These are phyloP conservation scores for Coronaproctus castanopsis DNA, from an alignment of 2,888 invertebrate genomes.

Conservation along the genomic window DNA sequence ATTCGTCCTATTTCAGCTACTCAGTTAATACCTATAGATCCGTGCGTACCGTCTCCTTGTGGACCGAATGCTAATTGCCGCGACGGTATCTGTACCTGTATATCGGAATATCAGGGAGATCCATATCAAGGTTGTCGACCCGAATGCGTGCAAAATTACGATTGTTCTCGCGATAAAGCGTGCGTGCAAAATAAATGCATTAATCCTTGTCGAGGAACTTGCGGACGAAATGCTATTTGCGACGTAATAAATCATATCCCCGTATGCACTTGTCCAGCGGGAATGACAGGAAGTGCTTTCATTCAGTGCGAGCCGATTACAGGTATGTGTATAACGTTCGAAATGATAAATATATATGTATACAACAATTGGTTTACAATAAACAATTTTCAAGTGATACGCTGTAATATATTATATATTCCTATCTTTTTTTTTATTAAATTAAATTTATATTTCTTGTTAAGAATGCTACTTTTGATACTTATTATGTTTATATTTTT, in stretches of 20 bases:
- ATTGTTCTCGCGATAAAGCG: constrained; percentile 46
- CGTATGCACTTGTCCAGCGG: constrained; percentile 49
- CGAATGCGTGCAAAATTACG: constrained; percentile 50
- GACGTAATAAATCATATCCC: constrained; percentile 57
- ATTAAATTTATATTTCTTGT: too few species aligned
- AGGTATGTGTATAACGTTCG: too few species aligned
- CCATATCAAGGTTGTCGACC: constrained; percentile 49
- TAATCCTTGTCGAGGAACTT: constrained; percentile 53
- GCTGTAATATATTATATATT: too few species aligned
- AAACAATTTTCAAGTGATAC: too few species aligned
- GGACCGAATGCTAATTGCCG: constrained; percentile 48
- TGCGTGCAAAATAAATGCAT: constrained; percentile 47
- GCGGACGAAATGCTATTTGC: constrained; percentile 51
- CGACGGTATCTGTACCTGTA: constrained; percentile 39
- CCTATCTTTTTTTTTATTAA: too few species aligned
- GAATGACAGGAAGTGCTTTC: constrained; percentile 43
- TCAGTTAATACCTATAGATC: constrained; percentile 19
- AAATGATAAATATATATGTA: too few species aligned
- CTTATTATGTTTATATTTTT: too few species aligned
- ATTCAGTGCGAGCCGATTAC: constrained; percentile 31
- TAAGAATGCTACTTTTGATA: too few species aligned
- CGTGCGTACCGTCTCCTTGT: constrained; percentile 31
- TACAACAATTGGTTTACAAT: too few species aligned
- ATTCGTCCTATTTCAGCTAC: constrained; percentile 14
- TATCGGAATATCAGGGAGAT: constrained; percentile 37